Base-by-base conservation (phyloP, 2,113 vertebrate species). In the Atherinomorus stipes region DNA sequence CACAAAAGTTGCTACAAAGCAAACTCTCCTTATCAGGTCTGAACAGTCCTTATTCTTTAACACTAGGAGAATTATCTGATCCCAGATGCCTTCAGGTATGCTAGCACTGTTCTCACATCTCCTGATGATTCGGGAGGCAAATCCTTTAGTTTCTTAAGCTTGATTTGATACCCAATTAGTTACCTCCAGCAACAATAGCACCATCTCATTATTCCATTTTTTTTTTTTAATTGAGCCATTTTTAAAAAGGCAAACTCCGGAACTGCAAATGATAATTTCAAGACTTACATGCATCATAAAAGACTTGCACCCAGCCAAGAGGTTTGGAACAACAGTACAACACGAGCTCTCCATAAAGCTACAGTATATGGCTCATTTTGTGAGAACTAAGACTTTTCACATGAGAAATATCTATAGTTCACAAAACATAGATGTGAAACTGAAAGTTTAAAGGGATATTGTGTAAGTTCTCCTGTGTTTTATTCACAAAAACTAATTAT, bases 191-290 rank as follows among this genome's bases (percentile, higher is more conserved):
- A 10, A 12, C 12, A 47, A n/a, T 57, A 84, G 81, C 61, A 76
- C 45, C 38, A 59, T 22, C 44, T 56, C 56, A 70, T 64, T 45
- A 64, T 50, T 26, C 68, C 19, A 1, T 37, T 53, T 80, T 72
- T 23, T 21, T 31, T 1, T 4, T n/a, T n/a, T n/a, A n/a, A 3
- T 26, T 40, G 26, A 4, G 52, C 21, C 31, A 23, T 69, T 82
- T 74, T 11, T 16, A 53, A 37, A 37, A 21, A 59, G n/a, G n/a
- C 45, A 34, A 71, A 76, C 74, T 85, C 65, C 68, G 56, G 10
- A 2, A 12, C 3, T 38, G 34, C n/a, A 19, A 45, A 28, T n/a
- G 7, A 53, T 88, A 83, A 85, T 84, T 74, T 45, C 18, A 72
- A 2, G 58, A 51, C 15, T 78, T 28, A 10, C 11, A n/a, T 11